These are phyloP conservation scores for Tribolium freemani DNA, from an alignment of 2,888 invertebrate genomes.

Conservation along the genomic window DNA sequence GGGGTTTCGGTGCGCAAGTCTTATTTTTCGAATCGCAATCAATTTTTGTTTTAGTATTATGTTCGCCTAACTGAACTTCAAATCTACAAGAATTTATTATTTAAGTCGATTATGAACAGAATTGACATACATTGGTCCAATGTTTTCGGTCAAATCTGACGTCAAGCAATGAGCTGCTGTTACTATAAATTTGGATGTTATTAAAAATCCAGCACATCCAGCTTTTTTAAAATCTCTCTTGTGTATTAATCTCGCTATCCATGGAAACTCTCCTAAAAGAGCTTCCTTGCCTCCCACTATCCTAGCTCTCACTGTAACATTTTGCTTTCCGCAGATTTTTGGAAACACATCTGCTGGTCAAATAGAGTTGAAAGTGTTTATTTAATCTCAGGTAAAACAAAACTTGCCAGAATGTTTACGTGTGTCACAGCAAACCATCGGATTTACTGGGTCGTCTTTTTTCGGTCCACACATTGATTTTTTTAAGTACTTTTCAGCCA, in stretches of 20 bases:
- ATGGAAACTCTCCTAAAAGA: constrained; percentile 71
- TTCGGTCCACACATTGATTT: constrained; percentile 48
- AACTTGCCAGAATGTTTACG: constrained; percentile 41
- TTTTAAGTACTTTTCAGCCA: constrained; percentile 53
- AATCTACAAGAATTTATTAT: constrained; percentile 50
- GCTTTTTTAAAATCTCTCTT: constrained; percentile 57
- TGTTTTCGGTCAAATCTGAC: constrained; percentile 41
- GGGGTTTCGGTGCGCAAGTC: constrained; percentile 66
- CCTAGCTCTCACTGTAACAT: constrained; percentile 49
- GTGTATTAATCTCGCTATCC: constrained; percentile 71
- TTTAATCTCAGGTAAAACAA: background rate
- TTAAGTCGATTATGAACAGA: constrained; percentile 34
- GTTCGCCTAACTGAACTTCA: constrained; percentile 68
- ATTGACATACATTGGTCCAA: constrained; percentile 67
- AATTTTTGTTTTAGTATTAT: constrained; percentile 65
- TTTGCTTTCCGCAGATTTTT: constrained; percentile 61
- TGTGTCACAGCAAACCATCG: constrained; percentile 63
- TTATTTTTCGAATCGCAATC: constrained; percentile 67
- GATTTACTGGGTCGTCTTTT: constrained; percentile 52
- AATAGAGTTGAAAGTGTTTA: background rate
- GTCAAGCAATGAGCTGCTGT: constrained; percentile 72
- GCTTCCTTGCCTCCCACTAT: constrained; percentile 68
- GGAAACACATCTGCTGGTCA: constrained; percentile 53
- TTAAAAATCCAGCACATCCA: constrained; percentile 70
- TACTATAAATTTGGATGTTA: constrained; percentile 70